Percentiles rank a stretch among this genome's conserved stretches.
Conservation (phyloP, 1,140 invertebrate genomes). For the Notospermus geniculatus region DNA sequence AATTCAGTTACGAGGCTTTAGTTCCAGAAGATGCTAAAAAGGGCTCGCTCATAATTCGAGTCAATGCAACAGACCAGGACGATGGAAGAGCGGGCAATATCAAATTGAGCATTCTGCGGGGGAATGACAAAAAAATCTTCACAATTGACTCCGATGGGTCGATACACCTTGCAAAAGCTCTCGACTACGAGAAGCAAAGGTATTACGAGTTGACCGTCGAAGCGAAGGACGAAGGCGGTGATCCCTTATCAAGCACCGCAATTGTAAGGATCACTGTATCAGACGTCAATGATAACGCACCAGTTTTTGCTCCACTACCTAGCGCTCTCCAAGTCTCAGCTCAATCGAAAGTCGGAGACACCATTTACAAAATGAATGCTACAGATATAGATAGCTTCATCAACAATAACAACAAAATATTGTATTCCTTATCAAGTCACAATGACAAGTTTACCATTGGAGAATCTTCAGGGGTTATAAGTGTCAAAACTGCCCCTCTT, state of each 20-base stretch:
- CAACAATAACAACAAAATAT: neutral
- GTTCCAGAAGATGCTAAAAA: neutral
- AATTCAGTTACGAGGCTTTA: neutral
- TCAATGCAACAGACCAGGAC: conserved; percentile 5
- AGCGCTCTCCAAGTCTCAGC: conserved; percentile 87
- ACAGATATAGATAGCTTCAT: neutral
- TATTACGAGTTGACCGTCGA: conserved; percentile 75
- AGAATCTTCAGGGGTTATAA: neutral
- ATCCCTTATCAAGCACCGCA: conserved; percentile 78
- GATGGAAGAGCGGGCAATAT: neutral
- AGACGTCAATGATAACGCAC: conserved; percentile 94
- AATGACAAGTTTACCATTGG: neutral
- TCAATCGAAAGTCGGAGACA: conserved; percentile 81
- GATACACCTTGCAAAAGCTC: conserved; percentile 30
- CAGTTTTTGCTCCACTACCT: conserved; percentile 74
- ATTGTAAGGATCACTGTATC: conserved; percentile 84
- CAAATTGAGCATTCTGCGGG: neutral
- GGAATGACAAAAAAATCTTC: neutral
- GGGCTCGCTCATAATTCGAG: neutral
- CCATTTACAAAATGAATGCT: neutral
- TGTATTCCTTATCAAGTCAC: neutral
- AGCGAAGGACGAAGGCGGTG: conserved; percentile 81
- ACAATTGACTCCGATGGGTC: conserved; percentile 25
- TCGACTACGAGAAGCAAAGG: conserved; percentile 41
- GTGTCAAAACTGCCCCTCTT: conserved; percentile 1